Evolutionary conservation across 2,888 invertebrate genomes (phyloP), one percentile per base, ranked within the genome.

Genomic region (Portevinia maculata): DNA sequence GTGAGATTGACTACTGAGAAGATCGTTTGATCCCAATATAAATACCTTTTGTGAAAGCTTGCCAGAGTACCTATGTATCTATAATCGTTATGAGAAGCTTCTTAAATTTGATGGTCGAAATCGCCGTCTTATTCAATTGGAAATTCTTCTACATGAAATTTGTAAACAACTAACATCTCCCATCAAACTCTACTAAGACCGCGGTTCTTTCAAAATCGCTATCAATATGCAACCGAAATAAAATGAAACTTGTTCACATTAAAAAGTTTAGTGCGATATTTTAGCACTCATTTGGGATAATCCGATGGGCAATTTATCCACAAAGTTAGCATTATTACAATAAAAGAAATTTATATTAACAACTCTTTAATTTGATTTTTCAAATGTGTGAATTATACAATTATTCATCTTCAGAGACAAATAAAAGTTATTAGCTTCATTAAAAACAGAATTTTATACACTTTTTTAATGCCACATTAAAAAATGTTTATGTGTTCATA

Each of bases 341-440:
- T 73, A 79, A 79, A 67, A 79, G 41, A 62, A 4, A 55, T 13
- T 39, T 5, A 24, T 71, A 60, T 74, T 79, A 48, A 67, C 34
- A 74, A 55, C 73, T 37, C 53, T 60, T 44, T 76, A 39, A 73
- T 69, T 44, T 53, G 74, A 67, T 67, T 6, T 17, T 44, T 15
- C 19, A 19, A 74, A 55, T 46, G 74, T 79, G 79, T 79, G 67
- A 79, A 74, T 15, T 67, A 44, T 19, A 55, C 55, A 50, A 75
- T 64, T 70, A 65, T 59, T 70, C 69, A 74, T 57, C 9, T 53
- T 11, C 24, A 9, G 57, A 70, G 57, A 76, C 64, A 70, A 59
- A 70, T 81, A 53, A 70, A 70, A 70, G 52, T 71, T 65, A 76
- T 81, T 57, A 69, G 69, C 79, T 60, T 60, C 75, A 69, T 79